Evolutionary conservation across 2,797 vertebrate species (phyloP), one percentile per base, ranked within the genome.

Genomic region (Perdix hodgsoniae): DNA sequence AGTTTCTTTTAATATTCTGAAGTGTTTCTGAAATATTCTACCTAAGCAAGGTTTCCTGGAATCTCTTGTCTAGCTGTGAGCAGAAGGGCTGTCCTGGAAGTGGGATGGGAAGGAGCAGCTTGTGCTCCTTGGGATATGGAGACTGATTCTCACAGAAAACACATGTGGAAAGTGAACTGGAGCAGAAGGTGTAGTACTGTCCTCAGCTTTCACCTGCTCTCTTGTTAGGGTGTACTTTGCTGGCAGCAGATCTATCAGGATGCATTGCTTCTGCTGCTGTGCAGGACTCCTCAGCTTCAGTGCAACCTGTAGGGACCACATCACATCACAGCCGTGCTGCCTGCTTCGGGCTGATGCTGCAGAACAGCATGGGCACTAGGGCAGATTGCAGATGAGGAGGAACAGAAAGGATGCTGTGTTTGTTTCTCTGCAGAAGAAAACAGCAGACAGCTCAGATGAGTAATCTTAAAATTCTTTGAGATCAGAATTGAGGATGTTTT

Each of bases 301-400:
- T 40, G 24, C 22, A 57, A 21, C 54, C 39, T 5, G 1, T 50
- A 57, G 47, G 54, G 54, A 42, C 15, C 27, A 1, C 1, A 0
- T 63, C 13, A 50, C 26, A 11, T n/a, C 54, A 11, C 37, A 65
- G 54, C 35, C 11, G 37, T 16, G 40, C 42, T 80, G 50, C 39
- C 63, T 5, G 9, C 0, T 64, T n/a, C 21, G 31, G 44, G 35
- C 54, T 33, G 24, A 31, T 49, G 2, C 29, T 61, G 4, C 3
- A 10, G 24, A 33, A 54, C 31, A 59, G 31, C 31, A 37, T 37
- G 31, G 54, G 11, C 33, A 4, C 8, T 65, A 2, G 27, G 24
- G 6, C 23, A 40, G 45, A 11, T 79, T 42, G 39, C 11, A 39
- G 50, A 12, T 33, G 23, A 59, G 24, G 10, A 73, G 11, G 29